Base-by-base conservation (phyloP, 2,888 invertebrate species). In the Nomada fucata region DNA sequence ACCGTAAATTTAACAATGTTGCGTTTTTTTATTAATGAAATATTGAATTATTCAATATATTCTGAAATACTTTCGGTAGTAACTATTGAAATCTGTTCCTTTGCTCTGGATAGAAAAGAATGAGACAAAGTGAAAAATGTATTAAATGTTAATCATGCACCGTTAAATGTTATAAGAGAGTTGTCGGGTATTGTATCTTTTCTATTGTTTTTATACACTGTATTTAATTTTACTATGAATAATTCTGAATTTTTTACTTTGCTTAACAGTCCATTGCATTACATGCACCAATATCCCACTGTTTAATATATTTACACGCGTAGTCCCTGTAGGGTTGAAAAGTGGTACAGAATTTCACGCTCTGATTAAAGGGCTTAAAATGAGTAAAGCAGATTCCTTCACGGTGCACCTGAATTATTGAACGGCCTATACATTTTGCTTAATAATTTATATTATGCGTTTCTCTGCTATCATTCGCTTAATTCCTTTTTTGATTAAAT, bases 281-380 rank as follows among this genome's bases (percentile, higher is more conserved):
- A 36, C 29, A 20, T 44, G 18, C 29, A 10, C 4, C 57, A 26
- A 59, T 50, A 44, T 68, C 26, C 1, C 29, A 59, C 42, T 64
- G 29, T 63, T 69, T 53, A 13, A 26, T 44, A 64, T 55, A 64
- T 55, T 70, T 42, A 52, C 59, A 23, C 57, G 23, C 52, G 59
- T 79, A 73, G 15, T 57, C 36, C 50, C 42, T 26, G 57, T 26
- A 13, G 26, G 59, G 26, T 80, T 59, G 68, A 50, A 57, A 74
- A 72, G 61, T 36, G 29, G 67, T 50, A 11, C 52, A 53, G 60
- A 55, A 63, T 70, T 81, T 81, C 72, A 81, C 72, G 81, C 64
- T 82, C 76, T 61, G 69, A 82, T 82, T 81, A 44, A 57, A 70
- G 55, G 50, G 52, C 60, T 82, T 55, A 61, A 76, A 79, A 74